Evolutionary conservation across 1,140 invertebrate species (phyloP).

Genomic region (Sycobia sp.): DNA sequence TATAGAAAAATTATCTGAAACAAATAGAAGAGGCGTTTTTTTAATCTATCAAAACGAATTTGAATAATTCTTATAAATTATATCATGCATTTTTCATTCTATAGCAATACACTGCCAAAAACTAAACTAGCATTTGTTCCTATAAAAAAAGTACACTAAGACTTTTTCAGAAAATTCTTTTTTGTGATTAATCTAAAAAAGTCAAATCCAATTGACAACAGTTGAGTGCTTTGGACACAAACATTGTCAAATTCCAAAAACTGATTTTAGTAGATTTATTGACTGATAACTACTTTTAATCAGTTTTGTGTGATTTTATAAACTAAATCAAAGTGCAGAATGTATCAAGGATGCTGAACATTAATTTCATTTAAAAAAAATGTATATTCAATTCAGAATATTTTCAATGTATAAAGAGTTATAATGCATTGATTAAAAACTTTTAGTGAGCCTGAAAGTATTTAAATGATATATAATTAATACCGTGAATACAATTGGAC

Average conservation of each 20-base stretch:
- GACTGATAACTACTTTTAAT: too few relatives aligned
- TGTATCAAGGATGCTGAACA: slow-evolving; percentile 28
- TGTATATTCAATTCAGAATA: slow-evolving; percentile 8
- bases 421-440: too few relatives aligned
- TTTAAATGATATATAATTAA: too few relatives aligned
- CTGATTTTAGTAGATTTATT: neutral
- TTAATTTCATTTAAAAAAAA: slow-evolving; percentile 10
- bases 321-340: slow-evolving; percentile 21
- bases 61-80: neutral
- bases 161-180: slow-evolving; percentile 14
- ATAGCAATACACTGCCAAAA: slow-evolving; percentile 22
- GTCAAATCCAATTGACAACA: slow-evolving; percentile 18
- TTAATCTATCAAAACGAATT: too few relatives aligned
- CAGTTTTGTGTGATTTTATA: too few relatives aligned
- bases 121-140: slow-evolving; percentile 21
- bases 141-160: slow-evolving; percentile 3
- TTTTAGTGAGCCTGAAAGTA: too few relatives aligned
- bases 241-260: slow-evolving; percentile 3
- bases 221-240: too few relatives aligned
- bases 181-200: slow-evolving; percentile 4
- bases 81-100: too few relatives aligned
- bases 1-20: too few relatives aligned
- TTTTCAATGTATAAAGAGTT: neutral
- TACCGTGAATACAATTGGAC: too few relatives aligned
- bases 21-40: too few relatives aligned